Conservation (phyloP, 2,888 invertebrate genomes). For the Helicoverpa assulta region DNA sequence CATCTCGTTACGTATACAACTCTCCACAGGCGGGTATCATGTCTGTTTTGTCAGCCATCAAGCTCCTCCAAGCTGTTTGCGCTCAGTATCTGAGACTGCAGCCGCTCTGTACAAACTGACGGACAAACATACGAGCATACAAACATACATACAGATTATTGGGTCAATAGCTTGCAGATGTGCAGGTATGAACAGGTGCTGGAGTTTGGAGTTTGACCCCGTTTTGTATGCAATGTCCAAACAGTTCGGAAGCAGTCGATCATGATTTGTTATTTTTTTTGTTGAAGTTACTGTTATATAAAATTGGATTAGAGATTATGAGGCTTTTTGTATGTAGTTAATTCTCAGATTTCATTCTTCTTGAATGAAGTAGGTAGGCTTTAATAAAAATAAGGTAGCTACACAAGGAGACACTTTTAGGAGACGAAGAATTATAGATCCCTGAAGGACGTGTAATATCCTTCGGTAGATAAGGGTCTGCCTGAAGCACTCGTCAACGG, state of each 20-base stretch:
- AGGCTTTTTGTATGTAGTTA: too few species aligned
- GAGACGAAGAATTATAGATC: not conserved
- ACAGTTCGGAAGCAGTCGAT: not conserved
- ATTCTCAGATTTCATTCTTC: too few species aligned
- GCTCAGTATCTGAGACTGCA: slow-evolving; percentile 39
- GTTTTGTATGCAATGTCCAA: not conserved
- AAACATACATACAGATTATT: slow-evolving; percentile 38
- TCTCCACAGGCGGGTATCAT: slow-evolving; percentile 30
- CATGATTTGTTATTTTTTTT: not conserved
- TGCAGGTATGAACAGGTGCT: slow-evolving; percentile 1
- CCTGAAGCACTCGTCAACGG: slow-evolving; percentile 14
- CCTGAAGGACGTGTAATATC: slow-evolving; percentile 7
- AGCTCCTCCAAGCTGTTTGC: slow-evolving; percentile 36
- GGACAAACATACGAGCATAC: slow-evolving; percentile 41
- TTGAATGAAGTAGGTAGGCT: too few species aligned
- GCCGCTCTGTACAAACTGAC: slow-evolving; percentile 33
- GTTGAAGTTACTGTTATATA: too few species aligned
- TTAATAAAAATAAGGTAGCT: too few species aligned
- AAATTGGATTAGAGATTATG: too few species aligned
- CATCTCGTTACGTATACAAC: slow-evolving; percentile 15
- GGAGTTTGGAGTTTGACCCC: not conserved
- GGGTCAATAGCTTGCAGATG: slow-evolving; percentile 21
- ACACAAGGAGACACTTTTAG: not conserved
- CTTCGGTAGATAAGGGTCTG: slow-evolving; percentile 10
- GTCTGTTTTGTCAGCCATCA: slow-evolving; percentile 46